A percentile compares a stretch with the other conserved stretches of the same genome.
Conservation (phyloP, 2,888 invertebrate species). For the Hipparchia sbordonii region DNA sequence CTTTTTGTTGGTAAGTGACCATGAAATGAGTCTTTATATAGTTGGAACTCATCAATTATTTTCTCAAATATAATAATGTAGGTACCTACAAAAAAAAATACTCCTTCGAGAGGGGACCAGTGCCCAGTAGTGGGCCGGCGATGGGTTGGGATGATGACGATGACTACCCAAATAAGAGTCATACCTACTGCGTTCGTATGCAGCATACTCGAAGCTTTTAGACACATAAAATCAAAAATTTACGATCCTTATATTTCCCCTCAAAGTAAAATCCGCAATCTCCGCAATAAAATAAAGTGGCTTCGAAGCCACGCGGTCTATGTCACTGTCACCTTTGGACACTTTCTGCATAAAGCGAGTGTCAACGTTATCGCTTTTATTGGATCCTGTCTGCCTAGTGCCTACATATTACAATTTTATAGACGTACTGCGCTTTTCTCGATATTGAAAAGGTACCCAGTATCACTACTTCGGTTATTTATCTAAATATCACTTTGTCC, state of each 20-base stretch:
- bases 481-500: background rate
- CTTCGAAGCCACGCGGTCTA: conserved; percentile 20
- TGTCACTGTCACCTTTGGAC: conserved; percentile 31
- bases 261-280: conserved; percentile 16
- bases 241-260: conserved; percentile 1
- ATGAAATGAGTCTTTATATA: too few relatives aligned
- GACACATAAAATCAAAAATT: background rate
- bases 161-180: too few relatives aligned
- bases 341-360: conserved; percentile 29
- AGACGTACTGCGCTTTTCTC: conserved; percentile 1
- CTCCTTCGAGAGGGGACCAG: too few relatives aligned
- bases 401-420: conserved; percentile 8
- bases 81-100: too few relatives aligned
- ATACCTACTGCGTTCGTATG: too few relatives aligned
- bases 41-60: too few relatives aligned
- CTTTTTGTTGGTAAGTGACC: too few relatives aligned
- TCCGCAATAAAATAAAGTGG: conserved; percentile 16
- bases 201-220: too few relatives aligned
- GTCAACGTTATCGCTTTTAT: conserved; percentile 29
- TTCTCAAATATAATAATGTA: too few relatives aligned
- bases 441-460: background rate
- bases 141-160: too few relatives aligned
- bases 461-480: background rate
- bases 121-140: too few relatives aligned
- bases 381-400: conserved; percentile 16